Evolutionary conservation across 2,797 vertebrate species (phyloP), one percentile per base, ranked within the genome.

Genomic region (Margarornis squamiger): DNA sequence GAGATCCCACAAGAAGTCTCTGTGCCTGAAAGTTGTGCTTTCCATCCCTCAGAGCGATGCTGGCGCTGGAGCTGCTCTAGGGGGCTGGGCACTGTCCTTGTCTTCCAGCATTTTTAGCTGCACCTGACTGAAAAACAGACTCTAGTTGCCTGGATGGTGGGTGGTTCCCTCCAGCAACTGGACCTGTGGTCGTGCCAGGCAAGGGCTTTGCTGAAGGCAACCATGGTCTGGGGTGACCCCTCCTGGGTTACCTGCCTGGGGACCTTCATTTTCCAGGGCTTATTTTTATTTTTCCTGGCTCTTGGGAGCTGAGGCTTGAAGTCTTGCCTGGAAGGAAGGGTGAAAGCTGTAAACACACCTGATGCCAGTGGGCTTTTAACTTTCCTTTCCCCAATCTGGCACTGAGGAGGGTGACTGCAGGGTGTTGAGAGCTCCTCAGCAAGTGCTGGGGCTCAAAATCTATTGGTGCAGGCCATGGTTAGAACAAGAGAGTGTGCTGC

Each of bases 171-270:
- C 16, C 17, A 61, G 74, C 55, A 66, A 24, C 62, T 57, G 43
- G 65, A 59, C 38, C 75, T 30, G 13, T 51, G 67, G 7, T 38
- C 3, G 5, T 52, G 68, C 45, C 7, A 12, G 22, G 7, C 1
- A 2, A 38, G 58, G 87, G 54, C 58, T 84, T 36, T 77, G 48
- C 70, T 63, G 77, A 43, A 74, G 85, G 45, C 29, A 43, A 26
- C 43, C 39, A 0, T 2, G 1, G 0, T 19, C 3, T 2, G 12
- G 10, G 11, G 21, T 79, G 51, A 30, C 30, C 43, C 10, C 51
- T 88, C 38, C 32, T 68, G 46, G 30, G 14, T 61, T 26, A 17
- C 20, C 59, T n/a, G 43, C 27, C 17, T 16, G 20, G 18, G 16
- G 5, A 29, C 15, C 67, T 90, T 14, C 6, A 16, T 51, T 73